Percentiles rank a stretch among this genome's conserved stretches.
phyloP scores from a whole-genome alignment of 2,113 vertebrate genomes.

The Rutilus rutilus region DNA sequence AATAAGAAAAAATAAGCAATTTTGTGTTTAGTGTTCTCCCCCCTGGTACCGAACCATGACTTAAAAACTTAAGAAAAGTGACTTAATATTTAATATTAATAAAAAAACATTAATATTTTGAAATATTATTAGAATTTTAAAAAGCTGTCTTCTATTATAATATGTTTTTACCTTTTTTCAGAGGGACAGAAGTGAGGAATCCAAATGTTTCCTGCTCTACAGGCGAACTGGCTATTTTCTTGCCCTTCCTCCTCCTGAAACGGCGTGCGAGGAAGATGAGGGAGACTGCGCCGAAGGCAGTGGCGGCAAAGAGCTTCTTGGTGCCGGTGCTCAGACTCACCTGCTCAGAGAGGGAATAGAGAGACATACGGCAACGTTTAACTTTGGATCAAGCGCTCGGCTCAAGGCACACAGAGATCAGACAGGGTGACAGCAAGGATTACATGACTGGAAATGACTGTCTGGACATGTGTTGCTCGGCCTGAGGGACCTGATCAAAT shows the following conservation, averaged over 20 bases:
- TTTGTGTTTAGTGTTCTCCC: too few relatives aligned
- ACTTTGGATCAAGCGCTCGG: background rate
- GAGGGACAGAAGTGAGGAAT: conserved; percentile 71
- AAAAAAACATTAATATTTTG: too few relatives aligned
- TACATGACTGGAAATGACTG: background rate
- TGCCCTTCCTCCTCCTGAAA: conserved; percentile 90
- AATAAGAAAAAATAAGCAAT: too few relatives aligned
- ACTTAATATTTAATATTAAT: too few relatives aligned
- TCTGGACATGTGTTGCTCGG: background rate
- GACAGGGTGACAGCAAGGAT: background rate
- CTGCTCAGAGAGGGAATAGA: conserved; percentile 68
- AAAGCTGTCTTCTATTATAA: too few relatives aligned
- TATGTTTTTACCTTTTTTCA: conserved; percentile 78
- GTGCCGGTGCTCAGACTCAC: conserved; percentile 83
- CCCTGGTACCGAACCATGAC: too few relatives aligned
- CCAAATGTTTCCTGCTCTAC: conserved; percentile 83
- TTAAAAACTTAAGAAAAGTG: too few relatives aligned
- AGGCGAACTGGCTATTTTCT: conserved; percentile 73
- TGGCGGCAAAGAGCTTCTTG: conserved; percentile 86
- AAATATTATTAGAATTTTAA: too few relatives aligned
- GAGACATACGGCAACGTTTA: conserved; percentile 3
- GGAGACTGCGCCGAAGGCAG: conserved; percentile 86
- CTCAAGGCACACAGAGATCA: background rate
- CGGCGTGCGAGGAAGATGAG: conserved; percentile 89
- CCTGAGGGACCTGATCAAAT: conserved; percentile 3